These are phyloP conservation scores for Eclectus roratus DNA, from an alignment of 2,113 vertebrate species.

Conservation along the genomic window DNA sequence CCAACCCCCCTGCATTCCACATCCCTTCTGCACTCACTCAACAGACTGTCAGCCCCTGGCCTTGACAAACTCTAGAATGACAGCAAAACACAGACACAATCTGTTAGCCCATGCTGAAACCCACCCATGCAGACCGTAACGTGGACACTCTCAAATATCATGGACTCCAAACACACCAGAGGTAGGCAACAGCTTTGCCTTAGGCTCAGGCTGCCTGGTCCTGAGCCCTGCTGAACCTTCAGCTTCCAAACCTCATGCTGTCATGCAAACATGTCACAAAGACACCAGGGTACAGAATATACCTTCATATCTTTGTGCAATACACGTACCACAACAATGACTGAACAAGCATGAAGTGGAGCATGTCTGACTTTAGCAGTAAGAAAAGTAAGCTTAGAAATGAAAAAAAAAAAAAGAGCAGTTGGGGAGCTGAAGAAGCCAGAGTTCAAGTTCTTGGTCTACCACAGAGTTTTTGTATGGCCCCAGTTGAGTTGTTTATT, in stretches of 20 bases:
- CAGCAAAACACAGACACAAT: not conserved
- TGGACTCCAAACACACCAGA: not conserved
- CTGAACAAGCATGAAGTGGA: not conserved
- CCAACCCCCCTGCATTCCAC: not conserved
- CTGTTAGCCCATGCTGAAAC: accelerated
- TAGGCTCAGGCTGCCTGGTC: not conserved
- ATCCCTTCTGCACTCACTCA: not conserved
- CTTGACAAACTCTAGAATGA: not conserved
- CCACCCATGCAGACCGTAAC: accelerated
- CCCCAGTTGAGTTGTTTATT: not conserved
- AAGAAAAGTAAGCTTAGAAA: not conserved
- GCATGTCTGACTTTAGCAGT: not conserved
- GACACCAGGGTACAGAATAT: too few species aligned
- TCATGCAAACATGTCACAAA: not conserved
- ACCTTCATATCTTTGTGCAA: accelerated
- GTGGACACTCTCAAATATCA: not conserved
- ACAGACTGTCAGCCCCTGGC: not conserved
- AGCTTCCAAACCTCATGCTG: not conserved
- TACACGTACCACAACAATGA: accelerated
- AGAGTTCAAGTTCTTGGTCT: constrained; percentile 16
- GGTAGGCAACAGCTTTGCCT: not conserved
- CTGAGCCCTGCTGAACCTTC: not conserved
- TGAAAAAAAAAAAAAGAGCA: not conserved
- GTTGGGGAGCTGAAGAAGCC: not conserved
- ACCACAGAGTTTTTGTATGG: not conserved